Percentiles rank a stretch among this genome's conserved stretches.
Evolutionary conservation across 2,888 invertebrate genomes (phyloP).

Genomic region (Ethmia dodecea): DNA sequence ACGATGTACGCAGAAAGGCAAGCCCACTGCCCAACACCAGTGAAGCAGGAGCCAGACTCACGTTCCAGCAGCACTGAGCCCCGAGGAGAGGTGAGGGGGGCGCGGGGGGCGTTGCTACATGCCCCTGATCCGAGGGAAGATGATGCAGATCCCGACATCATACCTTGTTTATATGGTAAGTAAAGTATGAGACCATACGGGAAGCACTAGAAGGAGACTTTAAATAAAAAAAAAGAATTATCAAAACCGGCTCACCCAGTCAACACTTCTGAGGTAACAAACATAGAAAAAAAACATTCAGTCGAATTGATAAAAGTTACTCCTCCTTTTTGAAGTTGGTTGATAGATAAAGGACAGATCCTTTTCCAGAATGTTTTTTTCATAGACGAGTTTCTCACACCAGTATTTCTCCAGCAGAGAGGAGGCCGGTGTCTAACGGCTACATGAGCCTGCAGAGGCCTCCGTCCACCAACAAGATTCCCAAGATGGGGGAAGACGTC

Average conservation of each 20-base stretch:
- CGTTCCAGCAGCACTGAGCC: slow-evolving; percentile 70
- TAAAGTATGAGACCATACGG: too few relatives aligned
- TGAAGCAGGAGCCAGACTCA: slow-evolving; percentile 74
- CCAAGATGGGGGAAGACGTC: slow-evolving; percentile 53
- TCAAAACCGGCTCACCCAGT: too few relatives aligned
- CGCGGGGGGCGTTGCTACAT: slow-evolving; percentile 54
- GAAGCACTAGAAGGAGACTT: too few relatives aligned
- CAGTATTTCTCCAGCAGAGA: slow-evolving; percentile 32
- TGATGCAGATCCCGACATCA: slow-evolving; percentile 91
- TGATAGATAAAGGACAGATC: too few relatives aligned
- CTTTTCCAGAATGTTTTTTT: too few relatives aligned
- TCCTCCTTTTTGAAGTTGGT: too few relatives aligned
- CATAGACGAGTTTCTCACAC: too few relatives aligned
- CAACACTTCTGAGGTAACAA: too few relatives aligned
- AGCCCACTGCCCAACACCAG: slow-evolving; percentile 58
- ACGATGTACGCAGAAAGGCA: slow-evolving; percentile 63
- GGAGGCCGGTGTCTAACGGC: slow-evolving; percentile 69
- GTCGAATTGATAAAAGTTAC: too few relatives aligned
- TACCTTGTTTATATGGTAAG: slow-evolving; percentile 92
- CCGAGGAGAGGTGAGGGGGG: slow-evolving; percentile 51
- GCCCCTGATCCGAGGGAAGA: slow-evolving; percentile 68
- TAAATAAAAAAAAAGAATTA: too few relatives aligned
- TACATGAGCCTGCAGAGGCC: slow-evolving; percentile 74
- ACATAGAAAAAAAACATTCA: too few relatives aligned
- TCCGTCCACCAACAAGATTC: slow-evolving; percentile 43